A percentile compares a stretch with the other conserved stretches of the same genome.
Evolutionary conservation across 2,113 vertebrate genomes (phyloP).

Genomic region (Labeo catla): DNA sequence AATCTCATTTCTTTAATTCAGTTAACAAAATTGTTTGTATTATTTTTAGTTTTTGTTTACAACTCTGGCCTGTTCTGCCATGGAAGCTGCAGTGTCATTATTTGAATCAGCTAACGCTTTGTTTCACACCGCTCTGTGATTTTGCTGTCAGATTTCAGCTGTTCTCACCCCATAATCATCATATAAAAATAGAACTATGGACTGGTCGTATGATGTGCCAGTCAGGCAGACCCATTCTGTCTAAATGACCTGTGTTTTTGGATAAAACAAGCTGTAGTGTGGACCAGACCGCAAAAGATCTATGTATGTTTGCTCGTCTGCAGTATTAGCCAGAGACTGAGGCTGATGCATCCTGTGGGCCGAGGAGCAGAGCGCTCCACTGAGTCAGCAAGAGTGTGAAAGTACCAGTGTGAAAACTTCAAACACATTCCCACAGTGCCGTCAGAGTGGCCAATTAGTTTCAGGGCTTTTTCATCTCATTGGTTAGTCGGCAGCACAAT

Average conservation of each 20-base stretch:
- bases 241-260: not conserved
- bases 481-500: conserved; percentile 26
- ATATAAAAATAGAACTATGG: not conserved
- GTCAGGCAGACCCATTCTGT: not conserved
- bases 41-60: not conserved
- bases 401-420: conserved; percentile 45
- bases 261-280: not conserved
- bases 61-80: not conserved
- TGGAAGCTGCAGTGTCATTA: not conserved
- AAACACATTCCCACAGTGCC: conserved; percentile 48
- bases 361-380: conserved; percentile 45
- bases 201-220: not conserved
- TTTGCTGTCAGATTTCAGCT: not conserved
- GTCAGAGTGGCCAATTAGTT: conserved; percentile 53
- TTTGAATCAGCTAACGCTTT: not conserved
- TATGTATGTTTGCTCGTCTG: not conserved
- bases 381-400: conserved; percentile 24
- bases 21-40: not conserved
- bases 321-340: not conserved
- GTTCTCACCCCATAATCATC: not conserved
- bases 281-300: not conserved
- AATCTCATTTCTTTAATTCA: too few relatives aligned
- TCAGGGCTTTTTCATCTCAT: conserved; percentile 43
- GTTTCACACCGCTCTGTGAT: not conserved
- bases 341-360: conserved; percentile 9